Base-by-base conservation (phyloP, 2,888 invertebrate genomes). In the Eumerus sabulonum region DNA sequence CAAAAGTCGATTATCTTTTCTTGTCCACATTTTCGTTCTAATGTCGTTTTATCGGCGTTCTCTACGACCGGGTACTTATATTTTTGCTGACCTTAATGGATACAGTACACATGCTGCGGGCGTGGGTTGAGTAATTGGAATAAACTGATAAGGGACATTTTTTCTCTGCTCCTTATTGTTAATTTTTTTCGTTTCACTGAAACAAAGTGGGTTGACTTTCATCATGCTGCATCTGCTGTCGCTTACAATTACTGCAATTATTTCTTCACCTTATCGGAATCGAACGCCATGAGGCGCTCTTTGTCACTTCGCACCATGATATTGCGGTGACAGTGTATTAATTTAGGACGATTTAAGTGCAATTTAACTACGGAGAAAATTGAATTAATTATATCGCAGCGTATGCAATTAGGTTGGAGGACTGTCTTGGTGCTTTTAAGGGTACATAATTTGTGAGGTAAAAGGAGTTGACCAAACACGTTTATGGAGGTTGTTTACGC, bases 311-410 rank as follows among this genome's bases (percentile, higher is more conserved):
- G 60, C 60, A 70, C 48, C 56, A 71, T 56, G 71, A 56, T 44
- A 48, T 63, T 44, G 51, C 17, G 63, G 42, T 71, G 71, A 63
- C 50, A 38, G 50, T 56, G 63, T 57, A 56, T 63, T 71, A 56
- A 63, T 57, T 71, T 27, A 27, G 63, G 54, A 50, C 3, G 50
- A 44, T 62, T 57, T 62, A 16, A 36, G n/a, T 71, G 62, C 63
- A 71, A 71, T 63, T 71, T 56, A n/a, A 18, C 63, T 44, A 40
- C 44, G 38, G 44, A 38, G 50, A 51, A 50, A 36, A 71, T 14
- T 50, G 71, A 70, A 70, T 70, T 70, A 47, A 70, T 70, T 70
- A 70, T 51, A 45, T 51, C 59, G 51, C 68, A 68, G 45, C 59
- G 68, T 59, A 68, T 59, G 67, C 57, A 67, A 67, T 67, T 27